These are phyloP conservation scores for Mastomys coucha DNA, from an alignment of 2,113 vertebrate species.

Conservation along the genomic window DNA sequence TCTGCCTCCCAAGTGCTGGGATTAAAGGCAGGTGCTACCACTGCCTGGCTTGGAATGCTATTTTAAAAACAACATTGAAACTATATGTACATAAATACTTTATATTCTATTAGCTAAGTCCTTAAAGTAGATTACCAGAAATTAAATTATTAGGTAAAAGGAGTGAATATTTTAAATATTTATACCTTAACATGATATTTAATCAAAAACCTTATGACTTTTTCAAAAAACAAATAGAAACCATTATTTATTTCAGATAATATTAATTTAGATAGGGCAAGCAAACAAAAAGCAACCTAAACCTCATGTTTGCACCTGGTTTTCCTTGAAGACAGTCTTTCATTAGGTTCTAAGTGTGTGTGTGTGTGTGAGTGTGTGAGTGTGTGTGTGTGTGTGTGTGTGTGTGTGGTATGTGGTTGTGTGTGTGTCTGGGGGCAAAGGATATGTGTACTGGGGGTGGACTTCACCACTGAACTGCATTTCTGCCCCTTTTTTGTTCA, in stretches of 20 bases:
- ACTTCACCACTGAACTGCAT: background rate
- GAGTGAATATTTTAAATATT: background rate
- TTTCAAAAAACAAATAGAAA: conserved; percentile 2
- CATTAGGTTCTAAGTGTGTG: background rate
- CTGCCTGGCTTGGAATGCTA: background rate
- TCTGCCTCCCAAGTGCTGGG: background rate
- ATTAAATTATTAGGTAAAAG: background rate
- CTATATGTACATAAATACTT: background rate
- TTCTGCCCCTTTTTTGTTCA: background rate
- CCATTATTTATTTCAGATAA: background rate
- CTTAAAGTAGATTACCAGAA: background rate
- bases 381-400: background rate
- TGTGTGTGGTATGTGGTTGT: background rate
- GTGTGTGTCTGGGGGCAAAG: background rate
- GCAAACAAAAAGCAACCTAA: background rate
- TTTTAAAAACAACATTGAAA: background rate
- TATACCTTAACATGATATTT: conserved; percentile 11
- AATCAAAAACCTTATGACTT: background rate
- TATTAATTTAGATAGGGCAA: conserved; percentile 20
- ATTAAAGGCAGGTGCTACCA: too few relatives aligned
- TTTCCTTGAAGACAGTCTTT: conserved; percentile 22
- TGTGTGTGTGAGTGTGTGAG: background rate
- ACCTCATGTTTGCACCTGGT: background rate
- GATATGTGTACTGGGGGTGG: background rate
- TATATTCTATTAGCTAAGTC: background rate